These are phyloP conservation scores for Bucco capensis DNA, from an alignment of 2,113 vertebrate species.

Conservation along the genomic window DNA sequence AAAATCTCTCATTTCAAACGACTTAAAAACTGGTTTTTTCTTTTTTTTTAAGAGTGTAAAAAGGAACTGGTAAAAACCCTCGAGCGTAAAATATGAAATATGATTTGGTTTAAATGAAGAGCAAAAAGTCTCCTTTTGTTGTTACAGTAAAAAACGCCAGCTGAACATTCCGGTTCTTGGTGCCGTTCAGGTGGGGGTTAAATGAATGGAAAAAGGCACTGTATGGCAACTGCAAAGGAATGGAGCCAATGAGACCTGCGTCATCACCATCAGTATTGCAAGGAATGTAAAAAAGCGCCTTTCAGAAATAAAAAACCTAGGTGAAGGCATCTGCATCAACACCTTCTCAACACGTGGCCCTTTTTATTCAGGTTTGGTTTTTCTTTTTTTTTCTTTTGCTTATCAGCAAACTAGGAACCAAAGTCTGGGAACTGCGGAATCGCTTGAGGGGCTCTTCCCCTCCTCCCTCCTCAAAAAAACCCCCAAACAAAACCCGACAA, in stretches of 20 bases:
- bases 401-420: conserved; percentile 81
- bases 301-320: conserved; percentile 74
- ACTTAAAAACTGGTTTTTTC: conserved; percentile 87
- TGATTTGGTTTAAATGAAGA: conserved; percentile 98
- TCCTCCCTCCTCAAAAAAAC: neutral
- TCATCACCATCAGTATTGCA: conserved; percentile 88
- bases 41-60: conserved; percentile 91
- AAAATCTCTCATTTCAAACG: conserved; percentile 78
- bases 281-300: conserved; percentile 86
- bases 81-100: conserved; percentile 98
- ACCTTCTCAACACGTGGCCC: conserved; percentile 78
- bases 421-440: conserved; percentile 89
- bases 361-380: neutral
- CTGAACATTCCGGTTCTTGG: conserved; percentile 76
- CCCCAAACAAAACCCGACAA: conserved; percentile 75
- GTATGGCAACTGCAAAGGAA: conserved; percentile 92
- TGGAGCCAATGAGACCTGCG: conserved; percentile 87
- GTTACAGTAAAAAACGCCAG: conserved; percentile 96
- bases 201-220: conserved; percentile 96
- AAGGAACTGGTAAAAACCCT: conserved; percentile 98
- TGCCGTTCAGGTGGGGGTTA: conserved; percentile 85
- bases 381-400: conserved; percentile 44
- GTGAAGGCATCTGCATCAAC: conserved; percentile 76
- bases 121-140: conserved; percentile 88
- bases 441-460: conserved; percentile 56